A percentile compares a stretch with the other conserved stretches of the same genome.
phyloP scores from a whole-genome alignment of 2,113 vertebrate genomes.

The Ovibos moschatus region DNA sequence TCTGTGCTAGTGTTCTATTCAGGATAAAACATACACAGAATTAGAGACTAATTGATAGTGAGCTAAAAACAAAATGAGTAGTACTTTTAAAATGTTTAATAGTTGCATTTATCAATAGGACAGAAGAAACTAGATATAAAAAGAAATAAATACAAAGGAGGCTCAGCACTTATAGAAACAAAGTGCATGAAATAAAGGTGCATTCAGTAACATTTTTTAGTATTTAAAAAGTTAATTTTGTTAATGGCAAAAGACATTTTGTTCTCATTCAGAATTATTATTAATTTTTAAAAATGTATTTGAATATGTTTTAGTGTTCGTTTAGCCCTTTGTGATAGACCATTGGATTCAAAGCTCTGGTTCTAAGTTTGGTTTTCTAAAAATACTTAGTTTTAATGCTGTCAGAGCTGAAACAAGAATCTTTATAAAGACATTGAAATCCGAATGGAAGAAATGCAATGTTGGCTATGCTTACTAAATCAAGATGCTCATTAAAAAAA shows the following conservation, averaged over 20 bases:
- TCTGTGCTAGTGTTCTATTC: background rate
- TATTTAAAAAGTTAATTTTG: background rate
- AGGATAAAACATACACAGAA: background rate
- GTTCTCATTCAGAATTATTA: background rate
- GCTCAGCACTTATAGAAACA: background rate
- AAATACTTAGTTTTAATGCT: slow-evolving; percentile 41
- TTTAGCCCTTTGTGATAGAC: slow-evolving; percentile 3
- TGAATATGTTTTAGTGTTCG: background rate
- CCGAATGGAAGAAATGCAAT: slow-evolving; percentile 41
- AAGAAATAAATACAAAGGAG: background rate
- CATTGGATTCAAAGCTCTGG: slow-evolving; percentile 38
- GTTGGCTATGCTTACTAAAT: slow-evolving; percentile 57
- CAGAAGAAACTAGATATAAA: background rate
- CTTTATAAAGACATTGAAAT: slow-evolving; percentile 37
- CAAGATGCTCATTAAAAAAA: slow-evolving; percentile 48
- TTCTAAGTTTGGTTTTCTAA: slow-evolving; percentile 1
- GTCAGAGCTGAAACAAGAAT: slow-evolving; percentile 26
- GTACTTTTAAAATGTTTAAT: background rate
- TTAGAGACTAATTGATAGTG: background rate
- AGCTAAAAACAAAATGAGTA: background rate
- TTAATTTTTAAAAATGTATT: slow-evolving; percentile 13
- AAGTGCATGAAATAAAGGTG: background rate
- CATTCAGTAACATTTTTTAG: background rate
- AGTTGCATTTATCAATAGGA: background rate
- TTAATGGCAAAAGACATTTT: background rate